Evolutionary conservation across 2,888 invertebrate species (phyloP).

Genomic region (Orthonevra nobilis): DNA sequence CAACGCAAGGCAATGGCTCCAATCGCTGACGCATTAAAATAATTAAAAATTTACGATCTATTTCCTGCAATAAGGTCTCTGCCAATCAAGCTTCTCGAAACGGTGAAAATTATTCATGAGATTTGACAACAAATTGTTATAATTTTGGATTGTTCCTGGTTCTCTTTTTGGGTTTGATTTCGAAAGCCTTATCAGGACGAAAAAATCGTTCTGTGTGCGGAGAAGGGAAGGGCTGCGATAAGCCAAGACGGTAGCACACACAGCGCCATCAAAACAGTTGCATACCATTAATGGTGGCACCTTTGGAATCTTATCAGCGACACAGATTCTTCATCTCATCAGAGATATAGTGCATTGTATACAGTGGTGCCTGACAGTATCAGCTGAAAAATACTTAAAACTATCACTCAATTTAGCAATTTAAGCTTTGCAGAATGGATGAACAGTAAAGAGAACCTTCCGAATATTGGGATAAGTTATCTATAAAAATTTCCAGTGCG

Average conservation of each 20-base stretch:
- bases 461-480: too few relatives aligned
- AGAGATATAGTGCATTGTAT: too few relatives aligned
- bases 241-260: constrained; percentile 43
- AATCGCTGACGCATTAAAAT: constrained; percentile 51
- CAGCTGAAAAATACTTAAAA: too few relatives aligned
- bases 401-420: too few relatives aligned
- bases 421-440: too few relatives aligned
- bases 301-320: constrained; percentile 29
- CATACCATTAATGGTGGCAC: constrained; percentile 54
- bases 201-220: background rate
- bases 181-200: constrained; percentile 20
- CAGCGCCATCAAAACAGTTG: constrained; percentile 51
- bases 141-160: constrained; percentile 10
- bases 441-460: too few relatives aligned
- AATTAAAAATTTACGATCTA: constrained; percentile 66
- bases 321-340: too few relatives aligned
- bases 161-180: background rate
- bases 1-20: constrained; percentile 14
- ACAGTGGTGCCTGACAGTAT: too few relatives aligned
- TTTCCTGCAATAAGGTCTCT: constrained; percentile 46
- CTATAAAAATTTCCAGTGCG: too few relatives aligned
- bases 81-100: constrained; percentile 48
- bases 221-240: background rate
- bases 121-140: constrained; percentile 49
- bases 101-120: constrained; percentile 37